Percentiles rank a stretch among this genome's conserved stretches.
Conservation (phyloP, 2,113 vertebrate genomes). For the Calypte anna region DNA sequence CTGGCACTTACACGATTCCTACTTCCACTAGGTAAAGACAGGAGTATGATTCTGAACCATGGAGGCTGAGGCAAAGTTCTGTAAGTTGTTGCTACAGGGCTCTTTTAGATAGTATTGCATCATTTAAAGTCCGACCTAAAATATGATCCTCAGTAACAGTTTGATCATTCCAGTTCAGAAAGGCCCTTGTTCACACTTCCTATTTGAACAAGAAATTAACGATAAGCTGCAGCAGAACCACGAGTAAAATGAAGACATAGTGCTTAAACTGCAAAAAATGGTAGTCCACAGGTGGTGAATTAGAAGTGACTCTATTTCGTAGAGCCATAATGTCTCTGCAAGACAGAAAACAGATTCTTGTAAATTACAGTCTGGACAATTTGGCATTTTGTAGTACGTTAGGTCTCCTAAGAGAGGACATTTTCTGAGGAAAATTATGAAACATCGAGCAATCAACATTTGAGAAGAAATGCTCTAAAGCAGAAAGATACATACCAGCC, state of each 20-base stretch:
- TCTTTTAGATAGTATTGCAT: constrained; percentile 71
- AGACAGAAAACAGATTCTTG: constrained; percentile 49
- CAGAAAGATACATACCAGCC: neutral
- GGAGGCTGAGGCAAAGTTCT: constrained; percentile 56
- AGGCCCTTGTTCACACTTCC: constrained; percentile 68
- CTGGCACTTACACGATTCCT: constrained; percentile 76
- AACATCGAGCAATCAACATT: neutral
- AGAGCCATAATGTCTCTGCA: constrained; percentile 88
- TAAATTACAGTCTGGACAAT: neutral
- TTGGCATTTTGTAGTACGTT: neutral
- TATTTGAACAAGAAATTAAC: constrained; percentile 96
- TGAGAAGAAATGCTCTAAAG: neutral
- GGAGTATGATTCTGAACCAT: constrained; percentile 56
- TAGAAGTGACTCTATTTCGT: constrained; percentile 81
- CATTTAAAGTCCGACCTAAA: constrained; percentile 68
- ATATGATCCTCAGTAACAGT: constrained; percentile 71
- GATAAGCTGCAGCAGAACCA: constrained; percentile 91
- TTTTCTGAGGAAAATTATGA: neutral
- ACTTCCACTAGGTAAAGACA: constrained; percentile 55
- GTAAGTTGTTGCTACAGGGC: constrained; percentile 55
- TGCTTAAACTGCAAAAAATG: constrained; percentile 92
- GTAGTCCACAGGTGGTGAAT: constrained; percentile 77
- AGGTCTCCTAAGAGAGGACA: neutral
- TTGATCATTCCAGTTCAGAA: constrained; percentile 63
- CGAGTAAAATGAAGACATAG: constrained; percentile 88